phyloP scores from a whole-genome alignment of 2,113 vertebrate genomes.

The Dascyllus trimaculatus region DNA sequence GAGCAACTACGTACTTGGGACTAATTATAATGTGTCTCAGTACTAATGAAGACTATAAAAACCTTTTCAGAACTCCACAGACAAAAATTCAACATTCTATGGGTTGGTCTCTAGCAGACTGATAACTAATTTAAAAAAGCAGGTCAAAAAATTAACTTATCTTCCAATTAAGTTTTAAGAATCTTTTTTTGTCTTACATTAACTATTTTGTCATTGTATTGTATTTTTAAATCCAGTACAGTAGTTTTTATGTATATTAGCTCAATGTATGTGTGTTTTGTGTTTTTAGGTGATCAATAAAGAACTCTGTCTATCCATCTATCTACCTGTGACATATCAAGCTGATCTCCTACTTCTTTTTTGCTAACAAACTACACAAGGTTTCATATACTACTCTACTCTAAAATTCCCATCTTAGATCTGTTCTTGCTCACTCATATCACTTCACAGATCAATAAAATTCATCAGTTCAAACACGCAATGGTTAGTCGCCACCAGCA shows the following conservation, averaged over 20 bases:
- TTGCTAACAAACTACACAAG: background rate
- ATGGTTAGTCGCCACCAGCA: slow-evolving; percentile 34
- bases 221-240: too few species aligned
- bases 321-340: background rate
- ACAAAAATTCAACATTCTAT: background rate
- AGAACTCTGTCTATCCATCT: too few species aligned
- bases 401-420: background rate
- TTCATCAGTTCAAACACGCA: slow-evolving; percentile 15
- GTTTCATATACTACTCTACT: background rate
- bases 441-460: slow-evolving; percentile 40
- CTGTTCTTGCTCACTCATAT: slow-evolving; percentile 2
- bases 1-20: background rate
- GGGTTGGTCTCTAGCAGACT: background rate
- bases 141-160: background rate
- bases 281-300: too few species aligned
- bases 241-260: too few species aligned
- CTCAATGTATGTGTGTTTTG: too few species aligned
- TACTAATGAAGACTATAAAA: background rate
- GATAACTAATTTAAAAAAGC: background rate
- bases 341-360: background rate
- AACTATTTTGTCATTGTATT: too few species aligned
- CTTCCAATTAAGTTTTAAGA: too few species aligned
- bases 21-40: background rate
- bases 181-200: too few species aligned
- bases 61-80: background rate